These are phyloP conservation scores for Chouioia cunea DNA, from an alignment of 2,888 invertebrate genomes.

Conservation along the genomic window DNA sequence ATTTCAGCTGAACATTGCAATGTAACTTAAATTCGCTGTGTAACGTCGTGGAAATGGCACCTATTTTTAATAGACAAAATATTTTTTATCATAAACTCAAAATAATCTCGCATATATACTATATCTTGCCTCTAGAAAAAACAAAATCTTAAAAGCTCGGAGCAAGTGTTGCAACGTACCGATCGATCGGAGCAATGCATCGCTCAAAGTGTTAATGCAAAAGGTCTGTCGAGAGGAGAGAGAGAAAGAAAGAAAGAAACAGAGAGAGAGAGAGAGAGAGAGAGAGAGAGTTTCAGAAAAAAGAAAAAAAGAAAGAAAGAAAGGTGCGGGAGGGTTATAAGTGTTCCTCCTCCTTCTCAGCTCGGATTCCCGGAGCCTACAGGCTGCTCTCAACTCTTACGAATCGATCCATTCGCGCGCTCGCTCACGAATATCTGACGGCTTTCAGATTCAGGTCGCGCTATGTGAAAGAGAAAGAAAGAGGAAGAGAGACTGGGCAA, in stretches of 20 bases:
- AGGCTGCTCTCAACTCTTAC: conserved; percentile 2
- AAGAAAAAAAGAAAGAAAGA: background rate
- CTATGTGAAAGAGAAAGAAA: background rate
- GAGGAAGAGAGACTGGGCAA: conserved; percentile 21
- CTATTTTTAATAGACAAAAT: too few species aligned
- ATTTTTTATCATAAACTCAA: too few species aligned
- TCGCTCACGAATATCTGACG: background rate
- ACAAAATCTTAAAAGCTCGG: too few species aligned
- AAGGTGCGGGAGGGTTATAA: conserved; percentile 5
- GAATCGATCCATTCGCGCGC: background rate
- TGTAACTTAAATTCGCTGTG: too few species aligned
- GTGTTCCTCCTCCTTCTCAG: conserved; percentile 8
- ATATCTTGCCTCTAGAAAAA: too few species aligned
- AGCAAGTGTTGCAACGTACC: too few species aligned
- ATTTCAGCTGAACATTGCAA: too few species aligned
- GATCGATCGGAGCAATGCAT: too few species aligned
- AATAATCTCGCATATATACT: too few species aligned
- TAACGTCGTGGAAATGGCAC: too few species aligned
- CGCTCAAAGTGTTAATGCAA: too few species aligned
- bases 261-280: background rate
- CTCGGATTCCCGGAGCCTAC: conserved; percentile 4
- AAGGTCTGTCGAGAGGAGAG: background rate
- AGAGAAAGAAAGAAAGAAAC: background rate
- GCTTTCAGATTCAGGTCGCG: conserved; percentile 30
- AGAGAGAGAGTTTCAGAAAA: conserved; percentile 13